Evolutionary conservation across 2,113 vertebrate species (phyloP).

Genomic region (Ctenodactylus gundi): DNA sequence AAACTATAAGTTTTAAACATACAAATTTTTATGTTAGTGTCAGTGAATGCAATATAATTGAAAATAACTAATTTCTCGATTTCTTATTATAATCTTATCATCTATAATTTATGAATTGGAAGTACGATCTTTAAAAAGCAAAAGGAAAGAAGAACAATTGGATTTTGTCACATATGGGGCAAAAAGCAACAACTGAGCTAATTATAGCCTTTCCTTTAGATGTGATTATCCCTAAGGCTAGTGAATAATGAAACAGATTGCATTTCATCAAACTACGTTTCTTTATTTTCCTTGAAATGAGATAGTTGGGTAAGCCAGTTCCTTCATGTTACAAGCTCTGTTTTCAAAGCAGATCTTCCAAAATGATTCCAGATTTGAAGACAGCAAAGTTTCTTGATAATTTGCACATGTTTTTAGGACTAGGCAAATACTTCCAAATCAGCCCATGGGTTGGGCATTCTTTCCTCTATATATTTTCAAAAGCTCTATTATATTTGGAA

Average conservation of each 20-base stretch:
- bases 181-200: constrained; percentile 80
- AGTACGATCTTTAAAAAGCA: background rate
- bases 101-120: background rate
- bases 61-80: background rate
- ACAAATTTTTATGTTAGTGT: background rate
- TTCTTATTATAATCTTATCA: constrained; percentile 7
- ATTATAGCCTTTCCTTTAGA: constrained; percentile 76
- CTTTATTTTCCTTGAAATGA: constrained; percentile 85
- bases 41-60: background rate
- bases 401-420: constrained; percentile 78
- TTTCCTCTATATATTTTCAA: constrained; percentile 69
- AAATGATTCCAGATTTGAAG: constrained; percentile 87
- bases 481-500: constrained; percentile 69
- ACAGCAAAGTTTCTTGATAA: constrained; percentile 80
- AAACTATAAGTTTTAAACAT: background rate
- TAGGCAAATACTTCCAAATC: constrained; percentile 80
- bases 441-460: background rate
- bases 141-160: constrained; percentile 52
- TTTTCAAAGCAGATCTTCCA: constrained; percentile 85
- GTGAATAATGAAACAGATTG: constrained; percentile 81
- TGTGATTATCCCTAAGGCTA: constrained; percentile 80
- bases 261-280: constrained; percentile 82
- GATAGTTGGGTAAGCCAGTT: constrained; percentile 81
- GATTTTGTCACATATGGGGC: constrained; percentile 65
- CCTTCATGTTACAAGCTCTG: constrained; percentile 84